These are phyloP conservation scores for Himalopsyche phryganea DNA, from an alignment of 1,140 invertebrate genomes.

Conservation along the genomic window DNA sequence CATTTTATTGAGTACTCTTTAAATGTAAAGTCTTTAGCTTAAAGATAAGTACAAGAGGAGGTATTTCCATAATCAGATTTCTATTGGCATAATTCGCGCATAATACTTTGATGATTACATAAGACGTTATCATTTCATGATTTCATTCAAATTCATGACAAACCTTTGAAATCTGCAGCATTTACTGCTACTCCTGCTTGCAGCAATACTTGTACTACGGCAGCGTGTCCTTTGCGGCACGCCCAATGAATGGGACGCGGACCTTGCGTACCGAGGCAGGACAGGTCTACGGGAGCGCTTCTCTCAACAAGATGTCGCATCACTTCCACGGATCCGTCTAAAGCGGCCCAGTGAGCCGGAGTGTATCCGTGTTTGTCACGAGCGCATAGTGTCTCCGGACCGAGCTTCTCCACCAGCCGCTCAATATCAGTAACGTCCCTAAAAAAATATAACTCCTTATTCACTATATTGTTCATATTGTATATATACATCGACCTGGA, in stretches of 20 bases:
- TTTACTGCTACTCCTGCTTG: constrained; percentile 86
- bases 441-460: constrained; percentile 28
- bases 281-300: constrained; percentile 77
- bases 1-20: background rate
- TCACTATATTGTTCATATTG: no score
- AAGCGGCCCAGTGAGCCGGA: constrained; percentile 85
- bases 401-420: constrained; percentile 71
- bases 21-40: no score
- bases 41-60: no score
- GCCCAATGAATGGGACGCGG: constrained; percentile 91
- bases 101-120: no score
- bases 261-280: constrained; percentile 82
- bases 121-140: no score
- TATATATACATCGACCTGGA: no score
- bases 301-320: constrained; percentile 81
- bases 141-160: no score
- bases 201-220: constrained; percentile 77
- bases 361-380: constrained; percentile 90
- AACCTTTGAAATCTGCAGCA: constrained; percentile 81
- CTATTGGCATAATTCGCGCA: no score
- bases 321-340: constrained; percentile 80
- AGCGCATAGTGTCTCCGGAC: constrained; percentile 65
- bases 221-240: constrained; percentile 78
- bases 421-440: constrained; percentile 74
- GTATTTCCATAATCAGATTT: no score